A percentile compares a stretch with the other conserved stretches of the same genome.
These are phyloP conservation scores for Ascidia mentula DNA, from an alignment of 23 tunicate genomes.

Conservation along the genomic window DNA sequence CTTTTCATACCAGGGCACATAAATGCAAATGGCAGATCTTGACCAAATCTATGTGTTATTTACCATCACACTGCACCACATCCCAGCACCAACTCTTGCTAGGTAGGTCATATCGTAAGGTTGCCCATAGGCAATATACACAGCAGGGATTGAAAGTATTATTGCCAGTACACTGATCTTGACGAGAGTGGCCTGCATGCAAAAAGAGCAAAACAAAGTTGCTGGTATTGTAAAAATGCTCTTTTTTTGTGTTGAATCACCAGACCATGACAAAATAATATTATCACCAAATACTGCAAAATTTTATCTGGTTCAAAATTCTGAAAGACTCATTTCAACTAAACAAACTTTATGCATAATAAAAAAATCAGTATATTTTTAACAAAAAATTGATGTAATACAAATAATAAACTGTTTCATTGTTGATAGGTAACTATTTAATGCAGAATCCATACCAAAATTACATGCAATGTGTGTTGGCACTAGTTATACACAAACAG, in stretches of 20 bases:
- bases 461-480: no score
- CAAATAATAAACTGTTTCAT: no score
- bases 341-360: no score
- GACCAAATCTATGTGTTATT: no score
- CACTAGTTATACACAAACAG: no score
- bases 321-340: no score
- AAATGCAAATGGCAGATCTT: no score
- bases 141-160: not conserved
- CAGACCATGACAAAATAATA: not conserved
- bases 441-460: no score
- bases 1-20: no score
- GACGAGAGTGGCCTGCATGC: not conserved
- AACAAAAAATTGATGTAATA: no score
- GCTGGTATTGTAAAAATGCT: not conserved
- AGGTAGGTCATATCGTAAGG: not conserved
- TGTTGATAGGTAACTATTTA: no score
- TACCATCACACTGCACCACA: conserved; percentile 2
- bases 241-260: not conserved
- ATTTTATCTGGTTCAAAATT: not conserved
- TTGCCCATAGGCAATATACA: not conserved
- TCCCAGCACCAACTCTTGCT: conserved; percentile 1
- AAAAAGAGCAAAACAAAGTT: not conserved
- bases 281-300: not conserved
- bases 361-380: no score
- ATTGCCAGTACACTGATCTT: conserved; percentile 1